A percentile compares a stretch with the other conserved stretches of the same genome.
Evolutionary conservation across 1,140 invertebrate genomes (phyloP).

Genomic region (Dryas iulia): DNA sequence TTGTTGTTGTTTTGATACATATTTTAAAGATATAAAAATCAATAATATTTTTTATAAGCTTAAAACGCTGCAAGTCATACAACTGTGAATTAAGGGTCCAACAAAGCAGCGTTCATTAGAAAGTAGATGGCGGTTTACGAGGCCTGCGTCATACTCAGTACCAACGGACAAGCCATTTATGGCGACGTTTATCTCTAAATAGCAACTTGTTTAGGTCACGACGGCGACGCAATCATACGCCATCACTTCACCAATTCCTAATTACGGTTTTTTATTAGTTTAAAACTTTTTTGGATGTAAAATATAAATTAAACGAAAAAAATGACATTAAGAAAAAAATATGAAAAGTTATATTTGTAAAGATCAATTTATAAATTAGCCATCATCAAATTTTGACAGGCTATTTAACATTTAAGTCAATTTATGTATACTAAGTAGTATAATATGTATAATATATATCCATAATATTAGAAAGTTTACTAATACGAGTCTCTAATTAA

Average conservation of each 20-base stretch:
- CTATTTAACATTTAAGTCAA: too few relatives aligned
- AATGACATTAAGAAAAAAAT: background rate
- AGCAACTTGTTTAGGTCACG: slow-evolving; percentile 71
- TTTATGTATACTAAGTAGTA: background rate
- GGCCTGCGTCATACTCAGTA: slow-evolving; percentile 38
- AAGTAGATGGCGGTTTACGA: slow-evolving; percentile 44
- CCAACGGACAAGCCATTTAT: slow-evolving; percentile 65
- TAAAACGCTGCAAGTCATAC: background rate
- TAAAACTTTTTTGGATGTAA: background rate
- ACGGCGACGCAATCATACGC: slow-evolving; percentile 65
- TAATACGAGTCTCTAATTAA: background rate
- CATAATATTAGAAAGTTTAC: slow-evolving; percentile 2
- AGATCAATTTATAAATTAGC: too few relatives aligned
- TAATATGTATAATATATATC: background rate
- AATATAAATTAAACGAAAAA: background rate
- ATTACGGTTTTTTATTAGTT: slow-evolving; percentile 34
- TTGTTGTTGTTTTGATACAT: background rate
- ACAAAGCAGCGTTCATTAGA: slow-evolving; percentile 54
- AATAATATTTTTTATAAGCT: background rate
- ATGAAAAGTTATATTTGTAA: too few relatives aligned
- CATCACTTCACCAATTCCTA: slow-evolving; percentile 62
- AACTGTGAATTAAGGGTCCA: slow-evolving; percentile 9
- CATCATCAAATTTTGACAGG: too few relatives aligned
- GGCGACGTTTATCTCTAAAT: slow-evolving; percentile 75
- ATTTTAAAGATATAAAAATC: background rate